Percentiles rank a stretch among this genome's conserved stretches.
phyloP scores from a whole-genome alignment of 2,113 vertebrate species.

The Castor canadensis region DNA sequence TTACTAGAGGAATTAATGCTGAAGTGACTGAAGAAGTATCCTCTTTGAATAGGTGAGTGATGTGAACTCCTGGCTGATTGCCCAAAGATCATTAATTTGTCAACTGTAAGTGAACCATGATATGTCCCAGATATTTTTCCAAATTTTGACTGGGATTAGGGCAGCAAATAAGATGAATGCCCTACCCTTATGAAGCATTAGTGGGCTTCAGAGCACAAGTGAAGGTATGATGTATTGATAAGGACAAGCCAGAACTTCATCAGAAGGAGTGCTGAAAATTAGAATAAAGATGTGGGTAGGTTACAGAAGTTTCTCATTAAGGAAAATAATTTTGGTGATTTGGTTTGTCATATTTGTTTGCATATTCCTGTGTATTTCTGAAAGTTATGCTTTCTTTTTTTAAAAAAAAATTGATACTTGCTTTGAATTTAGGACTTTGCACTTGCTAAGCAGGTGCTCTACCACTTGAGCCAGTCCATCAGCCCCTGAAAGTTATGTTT shows the following conservation, averaged over 20 bases:
- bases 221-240: neutral
- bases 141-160: neutral
- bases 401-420: no score
- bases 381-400: neutral
- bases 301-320: neutral
- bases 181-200: neutral
- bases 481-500: neutral
- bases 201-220: neutral
- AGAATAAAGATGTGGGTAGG: neutral
- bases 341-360: conserved; percentile 1
- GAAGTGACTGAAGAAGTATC: neutral
- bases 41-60: neutral
- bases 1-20: neutral
- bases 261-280: conserved; percentile 4
- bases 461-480: no score
- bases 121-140: neutral
- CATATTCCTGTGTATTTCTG: neutral
- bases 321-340: neutral
- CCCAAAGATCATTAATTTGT: neutral
- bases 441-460: no score
- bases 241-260: neutral
- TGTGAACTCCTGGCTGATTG: neutral
- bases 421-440: no score
- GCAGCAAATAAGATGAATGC: neutral
- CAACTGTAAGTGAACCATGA: neutral